Conservation (phyloP, 37 sponge, comb jelly and placozoan species). For the Halisarca cf. caerulea region DNA sequence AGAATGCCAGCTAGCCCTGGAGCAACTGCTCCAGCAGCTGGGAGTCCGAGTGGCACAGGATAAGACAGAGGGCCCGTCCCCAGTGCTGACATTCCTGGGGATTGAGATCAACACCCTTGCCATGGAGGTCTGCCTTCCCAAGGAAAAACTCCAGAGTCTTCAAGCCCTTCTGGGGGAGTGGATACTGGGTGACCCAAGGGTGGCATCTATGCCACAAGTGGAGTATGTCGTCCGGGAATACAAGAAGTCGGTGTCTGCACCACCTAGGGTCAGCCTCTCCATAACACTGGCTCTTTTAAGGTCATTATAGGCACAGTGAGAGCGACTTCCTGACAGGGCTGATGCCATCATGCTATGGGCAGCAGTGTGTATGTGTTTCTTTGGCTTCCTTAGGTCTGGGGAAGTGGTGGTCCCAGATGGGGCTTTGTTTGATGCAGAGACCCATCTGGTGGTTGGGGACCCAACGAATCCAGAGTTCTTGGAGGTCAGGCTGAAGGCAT, state of each 20-base stretch:
- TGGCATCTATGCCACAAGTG: constrained; percentile 26
- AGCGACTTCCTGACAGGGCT: too few species aligned
- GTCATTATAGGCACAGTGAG: background rate
- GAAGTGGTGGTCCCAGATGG: background rate
- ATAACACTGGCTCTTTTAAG: constrained; percentile 29
- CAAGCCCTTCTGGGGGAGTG: background rate
- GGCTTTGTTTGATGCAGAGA: background rate
- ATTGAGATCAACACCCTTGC: background rate
- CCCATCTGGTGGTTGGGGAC: constrained; percentile 3
- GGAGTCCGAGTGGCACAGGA: background rate
- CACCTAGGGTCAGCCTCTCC: constrained; percentile 7
- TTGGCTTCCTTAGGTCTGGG: constrained; percentile 27
- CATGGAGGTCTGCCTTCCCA: background rate
- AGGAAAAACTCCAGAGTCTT: background rate
- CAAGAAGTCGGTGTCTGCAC: background rate
- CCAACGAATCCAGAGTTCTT: background rate
- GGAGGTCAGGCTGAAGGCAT: too few species aligned
- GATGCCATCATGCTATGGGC: background rate
- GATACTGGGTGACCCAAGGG: too few species aligned
- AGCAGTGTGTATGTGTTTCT: too few species aligned
- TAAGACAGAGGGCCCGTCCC: background rate
- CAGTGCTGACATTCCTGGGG: background rate
- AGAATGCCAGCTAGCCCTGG: background rate
- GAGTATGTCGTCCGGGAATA: constrained; percentile 17
- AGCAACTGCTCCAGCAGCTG: background rate